Percentiles rank a stretch among this genome's conserved stretches.
Conservation (phyloP, 2,888 invertebrate species). For the Toxonevra muliebris region DNA sequence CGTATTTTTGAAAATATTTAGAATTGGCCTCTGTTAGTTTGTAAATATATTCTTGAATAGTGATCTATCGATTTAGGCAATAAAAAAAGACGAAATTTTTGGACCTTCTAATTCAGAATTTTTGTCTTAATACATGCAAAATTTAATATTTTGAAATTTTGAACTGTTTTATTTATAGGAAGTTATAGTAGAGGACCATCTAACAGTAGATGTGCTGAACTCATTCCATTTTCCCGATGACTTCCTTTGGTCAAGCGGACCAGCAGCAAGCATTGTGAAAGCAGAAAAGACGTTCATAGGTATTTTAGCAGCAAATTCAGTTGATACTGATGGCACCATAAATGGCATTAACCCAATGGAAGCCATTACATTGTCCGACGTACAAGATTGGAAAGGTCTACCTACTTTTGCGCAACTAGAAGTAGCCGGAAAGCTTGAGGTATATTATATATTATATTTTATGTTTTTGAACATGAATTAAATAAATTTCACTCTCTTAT, state of each 20-base stretch:
- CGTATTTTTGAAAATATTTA: too few species aligned
- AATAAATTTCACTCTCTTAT: constrained; percentile 35
- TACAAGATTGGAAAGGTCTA: constrained; percentile 63
- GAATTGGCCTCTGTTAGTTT: too few species aligned
- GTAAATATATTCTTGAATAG: too few species aligned
- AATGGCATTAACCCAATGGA: constrained; percentile 66
- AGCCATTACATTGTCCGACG: constrained; percentile 65
- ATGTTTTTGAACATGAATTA: too few species aligned
- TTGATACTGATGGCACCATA: constrained; percentile 63
- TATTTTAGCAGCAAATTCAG: constrained; percentile 56
- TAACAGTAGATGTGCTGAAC: constrained; percentile 65
- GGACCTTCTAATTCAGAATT: too few species aligned
- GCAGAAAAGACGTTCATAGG: constrained; percentile 66
- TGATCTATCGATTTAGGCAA: too few species aligned
- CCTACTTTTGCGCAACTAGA: constrained; percentile 68
- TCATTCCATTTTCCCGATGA: constrained; percentile 67
- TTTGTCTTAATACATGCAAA: neutral
- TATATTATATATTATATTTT: constrained; percentile 5
- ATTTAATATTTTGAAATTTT: neutral
- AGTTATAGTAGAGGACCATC: constrained; percentile 57
- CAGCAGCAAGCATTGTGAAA: constrained; percentile 57
- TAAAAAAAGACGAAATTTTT: too few species aligned
- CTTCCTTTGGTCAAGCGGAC: constrained; percentile 64
- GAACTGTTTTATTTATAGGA: constrained; percentile 56
- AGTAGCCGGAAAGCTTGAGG: constrained; percentile 66